Evolutionary conservation across 2,113 vertebrate species (phyloP).

Genomic region (Hyla sarda): DNA sequence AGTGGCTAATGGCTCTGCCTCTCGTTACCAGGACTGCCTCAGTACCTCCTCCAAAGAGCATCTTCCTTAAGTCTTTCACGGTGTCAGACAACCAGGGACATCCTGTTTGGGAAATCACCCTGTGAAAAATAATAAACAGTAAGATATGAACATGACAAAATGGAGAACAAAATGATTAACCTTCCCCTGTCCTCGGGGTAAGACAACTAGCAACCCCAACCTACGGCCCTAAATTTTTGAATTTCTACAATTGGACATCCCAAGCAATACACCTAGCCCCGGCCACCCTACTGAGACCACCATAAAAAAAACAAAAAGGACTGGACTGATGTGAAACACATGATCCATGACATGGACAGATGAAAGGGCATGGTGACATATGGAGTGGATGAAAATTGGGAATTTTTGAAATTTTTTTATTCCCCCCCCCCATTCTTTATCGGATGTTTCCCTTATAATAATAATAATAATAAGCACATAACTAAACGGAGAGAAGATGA

Average conservation of each 20-base stretch:
- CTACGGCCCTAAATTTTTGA: neutral
- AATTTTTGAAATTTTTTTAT: constrained; percentile 10
- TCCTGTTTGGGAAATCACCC: constrained; percentile 81
- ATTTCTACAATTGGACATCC: neutral
- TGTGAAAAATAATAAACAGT: constrained; percentile 67
- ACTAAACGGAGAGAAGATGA: constrained; percentile 21
- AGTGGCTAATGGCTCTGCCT: constrained; percentile 64
- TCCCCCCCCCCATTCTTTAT: neutral
- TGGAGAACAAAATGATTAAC: neutral
- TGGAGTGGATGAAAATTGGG: constrained; percentile 14
- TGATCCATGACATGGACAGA: constrained; percentile 17
- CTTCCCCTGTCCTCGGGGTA: constrained; percentile 17
- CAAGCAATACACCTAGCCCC: neutral
- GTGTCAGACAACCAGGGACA: constrained; percentile 82
- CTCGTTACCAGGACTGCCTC: constrained; percentile 59
- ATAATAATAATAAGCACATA: constrained; percentile 37
- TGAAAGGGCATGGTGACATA: constrained; percentile 20
- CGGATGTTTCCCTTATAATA: constrained; percentile 27
- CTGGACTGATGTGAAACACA: neutral
- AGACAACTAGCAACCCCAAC: neutral
- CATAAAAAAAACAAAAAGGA: constrained; percentile 13
- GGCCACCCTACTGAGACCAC: neutral
- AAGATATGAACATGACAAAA: constrained; percentile 61
- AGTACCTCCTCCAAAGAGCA: constrained; percentile 60
- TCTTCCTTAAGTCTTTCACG: constrained; percentile 63